Base-by-base conservation (phyloP, 2,888 invertebrate species). In the Cosmia trapezina region DNA sequence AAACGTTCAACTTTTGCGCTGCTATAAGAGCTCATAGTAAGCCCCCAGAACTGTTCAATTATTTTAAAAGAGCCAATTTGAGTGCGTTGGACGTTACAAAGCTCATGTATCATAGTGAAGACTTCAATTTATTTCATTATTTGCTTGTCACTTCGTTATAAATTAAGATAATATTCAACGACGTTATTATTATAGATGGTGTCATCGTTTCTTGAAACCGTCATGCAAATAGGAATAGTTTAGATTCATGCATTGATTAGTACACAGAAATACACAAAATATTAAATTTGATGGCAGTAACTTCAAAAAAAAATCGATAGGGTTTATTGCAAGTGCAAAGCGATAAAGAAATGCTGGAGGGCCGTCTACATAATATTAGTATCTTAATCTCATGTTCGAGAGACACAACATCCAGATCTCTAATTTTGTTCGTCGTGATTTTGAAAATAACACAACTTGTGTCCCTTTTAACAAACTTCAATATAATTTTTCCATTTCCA, bases 161-260 rank as follows among this genome's bases (percentile, higher is more conserved):
- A 54, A 51, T 12, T 66, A 57, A 57, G 22, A 47, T 45, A 33
- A 12, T 41, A 14, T 49, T 78, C 8, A 33, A n/a, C 8, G 22
- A 37, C 37, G 12, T 47, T 45, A 59, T 43, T 54, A 67, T 81
- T 56, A 83, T 79, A 28, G 28, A 80, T 81, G 69, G 74, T 80
- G 70, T 69, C 69, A 63, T 43, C 70, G 67, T 70, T 78, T 64
- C 63, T 61, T 56, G 65, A 49, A 65, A 68, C 53, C 28, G 4
- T 59, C 81, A 81, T 83, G 81, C 83, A 83, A 72, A 43, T 69
- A 60, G 6, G 19, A 76, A 64, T 69, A 72, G 8, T 60, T 73
- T 37, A 68, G 53, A 72, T 60, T 64, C 80, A 83, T 81, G 80
- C 80, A 83, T 57, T 67, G 53, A 65, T 70, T 65, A 78, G 51